A percentile compares a stretch with the other conserved stretches of the same genome.
These are phyloP conservation scores for Diarsia brunnea DNA, from an alignment of 2,888 invertebrate species.

Conservation along the genomic window DNA sequence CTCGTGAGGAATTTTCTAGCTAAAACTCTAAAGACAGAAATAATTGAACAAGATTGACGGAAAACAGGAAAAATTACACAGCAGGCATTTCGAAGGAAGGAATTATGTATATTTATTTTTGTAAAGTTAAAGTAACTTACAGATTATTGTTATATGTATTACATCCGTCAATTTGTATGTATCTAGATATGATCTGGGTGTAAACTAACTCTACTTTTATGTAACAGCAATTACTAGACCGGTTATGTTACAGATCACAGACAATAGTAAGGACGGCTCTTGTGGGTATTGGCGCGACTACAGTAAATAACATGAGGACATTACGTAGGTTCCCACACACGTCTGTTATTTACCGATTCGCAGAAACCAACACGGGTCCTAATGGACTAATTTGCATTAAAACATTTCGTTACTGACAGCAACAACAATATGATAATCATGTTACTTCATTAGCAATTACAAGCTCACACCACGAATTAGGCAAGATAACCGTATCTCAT, in stretches of 20 bases:
- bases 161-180: neutral
- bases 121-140: neutral
- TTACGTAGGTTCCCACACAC: neutral
- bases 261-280: neutral
- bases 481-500: neutral
- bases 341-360: constrained; percentile 11
- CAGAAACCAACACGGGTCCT: constrained; percentile 22
- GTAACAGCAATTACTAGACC: neutral
- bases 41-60: neutral
- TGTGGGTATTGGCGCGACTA: neutral
- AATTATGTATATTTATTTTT: neutral
- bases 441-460: constrained; percentile 35
- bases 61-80: neutral
- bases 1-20: neutral
- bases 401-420: constrained; percentile 22
- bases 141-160: too few species aligned
- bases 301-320: neutral
- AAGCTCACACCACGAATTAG: neutral
- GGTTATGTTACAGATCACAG: neutral
- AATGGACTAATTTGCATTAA: constrained; percentile 50
- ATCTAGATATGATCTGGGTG: neutral
- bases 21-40: neutral
- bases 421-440: constrained; percentile 39
- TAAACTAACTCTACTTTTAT: neutral
- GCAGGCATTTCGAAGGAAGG: neutral